These are phyloP conservation scores for Spialia ferax DNA, from an alignment of 2,888 invertebrate species.

Conservation along the genomic window DNA sequence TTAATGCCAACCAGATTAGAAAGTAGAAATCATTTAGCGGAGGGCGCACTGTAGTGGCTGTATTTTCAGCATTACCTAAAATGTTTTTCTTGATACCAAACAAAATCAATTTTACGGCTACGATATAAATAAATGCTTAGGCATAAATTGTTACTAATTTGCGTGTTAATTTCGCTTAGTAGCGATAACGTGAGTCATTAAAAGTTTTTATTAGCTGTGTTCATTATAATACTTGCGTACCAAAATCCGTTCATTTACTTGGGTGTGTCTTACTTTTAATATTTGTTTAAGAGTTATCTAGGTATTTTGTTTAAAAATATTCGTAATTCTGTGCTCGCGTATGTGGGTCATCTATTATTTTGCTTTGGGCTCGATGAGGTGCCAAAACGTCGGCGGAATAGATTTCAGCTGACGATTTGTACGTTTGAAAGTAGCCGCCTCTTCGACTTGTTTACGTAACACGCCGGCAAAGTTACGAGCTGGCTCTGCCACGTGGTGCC, in stretches of 20 bases:
- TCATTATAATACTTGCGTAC: conserved; percentile 7
- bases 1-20: conserved; percentile 75
- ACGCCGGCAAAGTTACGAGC: conserved; percentile 50
- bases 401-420: conserved; percentile 39
- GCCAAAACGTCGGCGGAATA: conserved; percentile 14
- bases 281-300: not conserved
- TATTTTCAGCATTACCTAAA: conserved; percentile 51
- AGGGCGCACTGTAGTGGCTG: conserved; percentile 59
- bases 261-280: not conserved
- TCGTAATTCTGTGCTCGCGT: not conserved
- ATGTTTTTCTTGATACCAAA: conserved; percentile 11
- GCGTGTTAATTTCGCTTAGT: conserved; percentile 21
- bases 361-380: not conserved
- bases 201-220: conserved; percentile 25
- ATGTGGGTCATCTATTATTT: conserved; percentile 21
- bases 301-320: not conserved
- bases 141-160: conserved; percentile 19
- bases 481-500: conserved; percentile 63
- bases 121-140: not conserved
- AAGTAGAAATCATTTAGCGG: conserved; percentile 70
- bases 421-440: conserved; percentile 30
- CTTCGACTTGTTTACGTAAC: conserved; percentile 60
- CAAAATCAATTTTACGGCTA: conserved; percentile 31
- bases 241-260: not conserved
- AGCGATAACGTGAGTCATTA: conserved; percentile 17